Evolutionary conservation across 2,888 invertebrate species (phyloP), one percentile per base, ranked within the genome.

Genomic region (Adineta ricciae): DNA sequence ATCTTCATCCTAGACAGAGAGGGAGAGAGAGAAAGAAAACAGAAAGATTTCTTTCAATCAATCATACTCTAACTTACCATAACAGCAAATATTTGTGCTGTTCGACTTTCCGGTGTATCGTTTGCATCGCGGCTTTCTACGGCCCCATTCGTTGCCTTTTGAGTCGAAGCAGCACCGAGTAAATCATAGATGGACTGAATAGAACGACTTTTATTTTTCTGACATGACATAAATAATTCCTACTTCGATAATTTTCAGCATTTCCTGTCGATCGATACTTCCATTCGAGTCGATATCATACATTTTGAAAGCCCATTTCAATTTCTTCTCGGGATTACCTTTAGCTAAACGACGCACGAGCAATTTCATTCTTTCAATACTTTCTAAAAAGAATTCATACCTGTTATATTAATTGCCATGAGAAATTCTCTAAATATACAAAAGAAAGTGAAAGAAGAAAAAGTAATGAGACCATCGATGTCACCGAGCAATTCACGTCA

Each of bases 301-400:
- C 86, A 86, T 86, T 86, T 84, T 84, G 56, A 86, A 86, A 14
- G 86, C 86, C 86, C 86, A 86, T 84, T 84, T 84, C 1, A 86
- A 82, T 64, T 86, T 86, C 36, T 84, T 84, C 54, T 86, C 84
- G 21, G 86, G 86, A 49, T 86, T 84, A 14, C 86, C 86, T 82
- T 86, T 86, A 19, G 86, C 84, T 64, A 36, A 64, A 24, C 9
- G 32, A 27, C 3, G 19, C 19, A 32, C 9, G 0, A 16, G 19
- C 16, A 2, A 16, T 64, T 32, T 64, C 16, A 4, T 64, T 14
- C n/a, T 64, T 64, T 32, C 11, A 32, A 7, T 14, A 32, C 0
- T 11, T 32, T 27, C 16, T 27, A 3, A 32, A 0, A 32, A 64
- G 14, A 27, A 5, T 14, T 32, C 19, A 32, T 64, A 64, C 64